These are phyloP conservation scores for Catonia carolina DNA, from an alignment of 2,888 invertebrate species.

Conservation along the genomic window DNA sequence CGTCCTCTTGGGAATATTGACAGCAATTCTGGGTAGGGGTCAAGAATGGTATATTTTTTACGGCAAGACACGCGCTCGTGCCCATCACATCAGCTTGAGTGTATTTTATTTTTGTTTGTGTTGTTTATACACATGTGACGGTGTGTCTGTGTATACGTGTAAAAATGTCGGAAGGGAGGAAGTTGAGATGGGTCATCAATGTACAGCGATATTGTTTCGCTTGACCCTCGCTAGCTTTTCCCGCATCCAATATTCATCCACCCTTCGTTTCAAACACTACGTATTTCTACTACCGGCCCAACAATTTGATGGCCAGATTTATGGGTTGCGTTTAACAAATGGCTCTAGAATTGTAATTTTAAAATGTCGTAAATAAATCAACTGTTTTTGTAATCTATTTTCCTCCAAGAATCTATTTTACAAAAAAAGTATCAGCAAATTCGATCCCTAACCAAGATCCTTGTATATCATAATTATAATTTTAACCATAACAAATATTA, in stretches of 20 bases:
- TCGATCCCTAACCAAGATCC: no score
- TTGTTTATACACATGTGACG: background rate
- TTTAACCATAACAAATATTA: no score
- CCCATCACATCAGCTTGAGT: conserved; percentile 6
- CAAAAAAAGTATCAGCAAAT: no score
- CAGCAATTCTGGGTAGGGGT: conserved; percentile 9
- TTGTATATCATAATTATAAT: no score
- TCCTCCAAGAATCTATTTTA: no score
- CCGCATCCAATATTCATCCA: conserved; percentile 12
- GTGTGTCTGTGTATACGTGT: background rate
- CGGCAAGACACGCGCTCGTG: background rate
- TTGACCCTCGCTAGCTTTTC: conserved; percentile 8
- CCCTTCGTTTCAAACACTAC: no score
- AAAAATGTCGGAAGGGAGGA: background rate
- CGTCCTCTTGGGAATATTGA: background rate
- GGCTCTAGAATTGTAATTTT: no score
- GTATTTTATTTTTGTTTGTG: background rate
- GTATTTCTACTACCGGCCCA: no score
- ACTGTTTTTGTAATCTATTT: no score
- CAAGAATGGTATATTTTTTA: conserved; percentile 5
- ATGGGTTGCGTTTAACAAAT: no score
- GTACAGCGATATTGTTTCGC: conserved; percentile 16
- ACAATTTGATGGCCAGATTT: no score
- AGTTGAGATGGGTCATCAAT: conserved; percentile 4
- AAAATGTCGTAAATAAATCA: no score